Conservation (phyloP, 1,140 invertebrate species). For the Helicoverpa zea region DNA sequence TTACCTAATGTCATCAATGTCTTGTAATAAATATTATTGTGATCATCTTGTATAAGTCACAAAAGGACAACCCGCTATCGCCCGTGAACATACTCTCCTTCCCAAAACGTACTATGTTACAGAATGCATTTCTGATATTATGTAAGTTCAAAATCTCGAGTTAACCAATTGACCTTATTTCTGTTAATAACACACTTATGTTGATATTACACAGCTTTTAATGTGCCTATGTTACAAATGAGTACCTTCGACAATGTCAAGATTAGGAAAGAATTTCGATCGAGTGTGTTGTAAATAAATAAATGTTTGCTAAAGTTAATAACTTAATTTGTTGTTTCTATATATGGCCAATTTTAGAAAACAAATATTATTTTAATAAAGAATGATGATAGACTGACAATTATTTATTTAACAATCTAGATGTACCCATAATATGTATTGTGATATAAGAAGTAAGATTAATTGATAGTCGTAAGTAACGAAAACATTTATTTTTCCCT, state of each 20-base stretch:
- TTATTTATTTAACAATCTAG: no score
- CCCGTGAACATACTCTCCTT: not conserved
- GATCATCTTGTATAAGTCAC: no score
- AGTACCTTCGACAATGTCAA: not conserved
- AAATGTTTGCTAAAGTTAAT: not conserved
- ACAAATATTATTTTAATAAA: no score
- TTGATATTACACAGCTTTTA: conserved; percentile 23
- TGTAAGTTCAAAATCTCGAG: conserved; percentile 44
- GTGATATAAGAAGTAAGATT: no score
- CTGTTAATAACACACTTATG: conserved; percentile 41
- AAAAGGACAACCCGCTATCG: not conserved
- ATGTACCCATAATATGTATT: no score
- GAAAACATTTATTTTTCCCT: conserved; percentile 60
- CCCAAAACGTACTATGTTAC: conserved; percentile 33
- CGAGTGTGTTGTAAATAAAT: conserved; percentile 4
- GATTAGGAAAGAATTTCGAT: not conserved
- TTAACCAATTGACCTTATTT: conserved; percentile 60
- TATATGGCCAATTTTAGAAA: no score
- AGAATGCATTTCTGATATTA: conserved; percentile 51
- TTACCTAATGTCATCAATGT: no score
- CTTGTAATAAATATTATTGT: no score
- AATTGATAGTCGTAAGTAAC: no score
- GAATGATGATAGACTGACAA: no score
- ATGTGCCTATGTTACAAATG: conserved; percentile 19
- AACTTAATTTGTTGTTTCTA: not conserved